Base-by-base conservation (phyloP, 1,140 invertebrate genomes). In the Tigriopus japonicus region DNA sequence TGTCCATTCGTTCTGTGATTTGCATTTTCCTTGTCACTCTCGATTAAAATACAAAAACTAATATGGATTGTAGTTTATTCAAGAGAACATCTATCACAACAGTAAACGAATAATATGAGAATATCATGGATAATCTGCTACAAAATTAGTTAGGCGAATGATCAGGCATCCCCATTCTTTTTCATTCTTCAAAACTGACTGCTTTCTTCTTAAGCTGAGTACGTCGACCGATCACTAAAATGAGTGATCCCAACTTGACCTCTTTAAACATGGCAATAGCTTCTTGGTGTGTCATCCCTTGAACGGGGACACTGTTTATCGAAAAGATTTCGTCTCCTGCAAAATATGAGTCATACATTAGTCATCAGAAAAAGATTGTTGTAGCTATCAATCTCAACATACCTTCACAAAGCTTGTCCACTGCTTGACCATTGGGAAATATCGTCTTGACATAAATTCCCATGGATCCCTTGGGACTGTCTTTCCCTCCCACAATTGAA, bases 361-460 rank as follows among this genome's bases (percentile, higher is more conserved):
- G 21, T 12, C n/a, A 17, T 49, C 3, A 17, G 15, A 17, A 10
- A 43, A 10, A 43, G 42, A 43, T 10, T 12, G 42, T 12, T 43
- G 28, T 65, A 62, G n/a, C n/a, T n/a, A n/a, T n/a, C n/a, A n/a
- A n/a, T n/a, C n/a, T n/a, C n/a, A n/a, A n/a, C n/a, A 67, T 74
- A 85, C 83, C 83, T 81, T 82, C 81, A 65, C 75, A 76, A n/a
- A 85, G 73, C 59, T 74, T 71, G 35, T 80, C 81, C 61, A 79
- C 77, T 53, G 83, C 81, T 64, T 84, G 77, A 1, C 83, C 83
- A 51, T 77, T 76, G 10, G 80, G 77, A 62, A 83, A 80, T 55
- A 85, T 78, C 28, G 81, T 77, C 64, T 82, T 78, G 35, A 85
- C 80, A 69, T 81, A 84, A 62, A 85, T 84, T 0, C 82, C 82